Evolutionary conservation across 2,888 invertebrate species (phyloP), one percentile per base, ranked within the genome.

Genomic region (Oxyteleia sp.): DNA sequence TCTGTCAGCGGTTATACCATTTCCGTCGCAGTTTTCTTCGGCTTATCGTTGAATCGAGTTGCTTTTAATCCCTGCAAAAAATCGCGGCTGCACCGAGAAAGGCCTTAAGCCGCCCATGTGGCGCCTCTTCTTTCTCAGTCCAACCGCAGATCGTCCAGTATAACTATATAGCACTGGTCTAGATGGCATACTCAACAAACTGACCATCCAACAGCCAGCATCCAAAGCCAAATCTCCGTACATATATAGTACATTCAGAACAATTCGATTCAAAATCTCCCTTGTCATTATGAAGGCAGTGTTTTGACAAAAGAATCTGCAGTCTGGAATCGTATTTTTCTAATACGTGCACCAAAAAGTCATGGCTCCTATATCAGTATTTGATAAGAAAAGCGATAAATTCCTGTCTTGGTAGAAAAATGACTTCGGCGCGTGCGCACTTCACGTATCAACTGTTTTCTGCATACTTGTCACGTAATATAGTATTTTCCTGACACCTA

Each of bases 11-110:
- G 88, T 63, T 85, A 76, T 89, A 90, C 89, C 87, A 87, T 90
- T 88, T 89, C 90, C 86, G 84, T 85, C 87, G 88, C 87, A 88
- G 87, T 90, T 90, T 89, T 89, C 90, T 89, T 85, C 88, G 86
- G 89, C 91, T 91, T 92, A 92, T 92, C 89, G 91, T 88, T 88
- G 89, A 89, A 92, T 92, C 92, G 91, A 89, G 88, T 90, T 88
- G 90, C 91, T 89, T 92, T 92, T 91, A 92, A 92, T 92, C 91
- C 90, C 80, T 49, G 89, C 89, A 90, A 91, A 90, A 91, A 90
- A 90, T 86, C 84, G 86, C 87, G 87, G 88, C 88, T 86, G 85
- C 88, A 83, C 66, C 82, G 84, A 87, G 87, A 81, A 86, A 86
- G 87, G 85, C 75, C 82, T 84, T 86, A 89, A 90, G 91, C 90